Base-by-base conservation (phyloP, 2,888 invertebrate genomes). In the Xestia c-nigrum region DNA sequence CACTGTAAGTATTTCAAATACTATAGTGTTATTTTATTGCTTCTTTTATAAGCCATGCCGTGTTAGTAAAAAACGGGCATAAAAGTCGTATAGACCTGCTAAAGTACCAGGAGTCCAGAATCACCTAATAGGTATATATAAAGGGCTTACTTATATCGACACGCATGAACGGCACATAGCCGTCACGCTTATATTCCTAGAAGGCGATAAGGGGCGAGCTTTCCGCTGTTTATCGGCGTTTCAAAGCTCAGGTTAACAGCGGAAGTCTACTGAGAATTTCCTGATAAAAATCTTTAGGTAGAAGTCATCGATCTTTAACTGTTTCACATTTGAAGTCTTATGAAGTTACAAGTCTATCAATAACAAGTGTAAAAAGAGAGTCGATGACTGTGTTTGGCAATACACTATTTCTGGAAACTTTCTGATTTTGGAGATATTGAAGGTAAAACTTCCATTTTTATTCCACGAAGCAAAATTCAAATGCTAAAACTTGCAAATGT, bases 231-330 rank as follows among this genome's bases (percentile, higher is more conserved):
- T 74, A 78, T 78, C 64, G 57, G 50, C 40, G 47, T 73, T 57
- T 65, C 64, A 72, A 72, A 80, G 64, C 47, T 63, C 46, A 71
- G 52, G 59, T 79, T 52, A 19, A 76, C 9, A 63, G 52, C 61
- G 80, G 80, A 80, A 80, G 63, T 47, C 19, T 72, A 14, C 80
- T 47, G 72, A 77, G 77, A 77, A 77, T 63, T 79, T 47, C 3
- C 6, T 55, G 80, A 77, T 76, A 80, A 71, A 24, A 72, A 80
- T 80, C 61, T 80, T 19, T 16, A 61, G 5, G n/a, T 43, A 79
- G 2, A 31, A 24, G 55, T 47, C 38, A 9, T 61, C 38, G 38
- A 61, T 61, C 61, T 38, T 10, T 19, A 38, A 61, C 38, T 38
- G 59, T 61, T 19, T 0, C 19, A 19, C 10, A 3, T 0, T 72